A percentile compares a stretch with the other conserved stretches of the same genome.
phyloP scores from a whole-genome alignment of 2,113 vertebrate genomes.

The Raja brachyura region DNA sequence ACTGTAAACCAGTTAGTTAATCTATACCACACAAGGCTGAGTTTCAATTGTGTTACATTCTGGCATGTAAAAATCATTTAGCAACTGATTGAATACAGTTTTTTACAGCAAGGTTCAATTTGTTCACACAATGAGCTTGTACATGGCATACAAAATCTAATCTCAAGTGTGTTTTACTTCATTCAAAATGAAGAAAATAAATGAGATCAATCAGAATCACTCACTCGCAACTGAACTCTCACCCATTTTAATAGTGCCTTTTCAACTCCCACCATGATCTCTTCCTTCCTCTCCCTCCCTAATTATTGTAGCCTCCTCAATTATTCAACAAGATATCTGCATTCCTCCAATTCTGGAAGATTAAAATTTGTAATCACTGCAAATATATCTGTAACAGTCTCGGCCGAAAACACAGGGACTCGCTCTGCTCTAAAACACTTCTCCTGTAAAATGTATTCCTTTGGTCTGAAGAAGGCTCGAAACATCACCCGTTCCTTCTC shows the following conservation, averaged over 20 bases:
- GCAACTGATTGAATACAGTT: neutral
- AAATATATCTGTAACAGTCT: too few relatives aligned
- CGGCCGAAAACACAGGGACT: too few relatives aligned
- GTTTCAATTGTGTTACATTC: neutral
- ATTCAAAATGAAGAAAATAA: neutral
- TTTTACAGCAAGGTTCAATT: neutral
- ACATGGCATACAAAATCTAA: neutral
- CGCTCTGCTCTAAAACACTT: neutral
- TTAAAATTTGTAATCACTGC: too few relatives aligned
- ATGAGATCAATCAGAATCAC: neutral
- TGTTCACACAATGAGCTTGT: neutral
- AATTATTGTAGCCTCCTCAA: neutral
- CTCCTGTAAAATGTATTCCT: neutral
- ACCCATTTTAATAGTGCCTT: neutral
- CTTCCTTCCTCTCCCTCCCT: neutral
- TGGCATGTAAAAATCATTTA: neutral
- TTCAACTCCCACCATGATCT: neutral
- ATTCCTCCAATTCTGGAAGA: neutral
- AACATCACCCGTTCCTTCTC: too few relatives aligned
- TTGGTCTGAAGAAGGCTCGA: too few relatives aligned
- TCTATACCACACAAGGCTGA: neutral
- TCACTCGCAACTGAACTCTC: too few relatives aligned
- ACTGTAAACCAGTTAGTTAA: neutral
- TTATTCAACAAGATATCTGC: neutral
- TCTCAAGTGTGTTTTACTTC: neutral